Conservation (phyloP, 1,140 invertebrate genomes). For the Drosophila auraria region DNA sequence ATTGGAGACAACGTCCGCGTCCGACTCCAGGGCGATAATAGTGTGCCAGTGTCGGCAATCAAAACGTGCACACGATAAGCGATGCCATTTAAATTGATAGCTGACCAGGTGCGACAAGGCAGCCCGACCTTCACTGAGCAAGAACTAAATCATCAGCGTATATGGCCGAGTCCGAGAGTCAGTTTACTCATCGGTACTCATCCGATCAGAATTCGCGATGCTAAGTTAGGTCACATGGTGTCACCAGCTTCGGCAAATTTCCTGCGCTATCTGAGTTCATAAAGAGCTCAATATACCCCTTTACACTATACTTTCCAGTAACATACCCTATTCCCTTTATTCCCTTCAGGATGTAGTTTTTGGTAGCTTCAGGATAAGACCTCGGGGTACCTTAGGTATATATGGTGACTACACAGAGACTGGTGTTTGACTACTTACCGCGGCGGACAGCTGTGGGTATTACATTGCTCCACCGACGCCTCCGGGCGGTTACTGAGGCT, state of each 20-base stretch:
- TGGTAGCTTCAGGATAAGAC: background rate
- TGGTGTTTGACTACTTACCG: constrained; percentile 88
- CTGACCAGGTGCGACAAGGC: constrained; percentile 54
- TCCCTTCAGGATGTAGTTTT: constrained; percentile 11
- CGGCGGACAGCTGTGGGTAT: constrained; percentile 93
- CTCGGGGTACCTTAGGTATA: constrained; percentile 13
- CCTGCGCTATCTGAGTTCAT: no score
- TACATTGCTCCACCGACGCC: constrained; percentile 91
- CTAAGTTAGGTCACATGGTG: background rate
- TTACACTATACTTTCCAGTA: background rate
- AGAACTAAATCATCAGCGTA: background rate
- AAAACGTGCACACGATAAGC: constrained; percentile 79
- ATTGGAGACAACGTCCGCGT: constrained; percentile 34
- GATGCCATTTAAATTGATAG: constrained; percentile 77
- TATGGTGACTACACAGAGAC: constrained; percentile 5
- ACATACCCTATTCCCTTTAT: background rate
- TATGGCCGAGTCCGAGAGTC: background rate
- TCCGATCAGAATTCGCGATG: background rate
- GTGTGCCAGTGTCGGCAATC: constrained; percentile 72
- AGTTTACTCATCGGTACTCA: no score
- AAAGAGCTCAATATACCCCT: background rate
- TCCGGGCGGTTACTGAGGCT: constrained; percentile 91
- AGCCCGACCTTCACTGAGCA: constrained; percentile 9
- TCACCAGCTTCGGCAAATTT: background rate
- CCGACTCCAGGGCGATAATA: constrained; percentile 58